phyloP scores from a whole-genome alignment of 2,113 vertebrate species.

The Malurus alboscapulatus region DNA sequence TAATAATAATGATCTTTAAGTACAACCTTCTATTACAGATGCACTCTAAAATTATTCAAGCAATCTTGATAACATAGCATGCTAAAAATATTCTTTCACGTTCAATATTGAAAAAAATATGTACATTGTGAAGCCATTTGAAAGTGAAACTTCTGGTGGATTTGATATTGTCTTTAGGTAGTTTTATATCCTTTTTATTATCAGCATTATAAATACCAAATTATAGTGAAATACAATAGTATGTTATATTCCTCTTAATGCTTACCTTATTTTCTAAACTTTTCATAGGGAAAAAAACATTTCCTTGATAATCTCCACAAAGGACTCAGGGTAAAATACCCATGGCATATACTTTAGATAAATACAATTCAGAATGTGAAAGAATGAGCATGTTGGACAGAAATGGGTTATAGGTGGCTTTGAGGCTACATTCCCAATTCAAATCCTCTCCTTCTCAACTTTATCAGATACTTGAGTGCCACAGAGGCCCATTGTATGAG shows the following conservation, averaged over 20 bases:
- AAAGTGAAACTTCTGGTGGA: slow-evolving; percentile 35
- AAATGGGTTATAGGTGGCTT: background rate
- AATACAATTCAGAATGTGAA: background rate
- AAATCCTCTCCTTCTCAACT: background rate
- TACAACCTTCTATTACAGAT: background rate
- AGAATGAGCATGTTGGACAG: background rate
- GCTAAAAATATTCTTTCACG: slow-evolving; percentile 23
- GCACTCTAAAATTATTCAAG: background rate
- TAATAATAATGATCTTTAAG: background rate
- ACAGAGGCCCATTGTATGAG: background rate
- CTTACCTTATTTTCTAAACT: background rate
- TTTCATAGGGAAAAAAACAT: background rate
- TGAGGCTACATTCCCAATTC: background rate
- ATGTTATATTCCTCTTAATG: background rate
- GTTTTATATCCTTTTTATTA: background rate
- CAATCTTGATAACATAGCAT: background rate
- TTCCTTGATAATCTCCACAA: background rate
- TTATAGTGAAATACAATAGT: background rate
- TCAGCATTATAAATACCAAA: background rate
- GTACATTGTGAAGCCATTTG: background rate
- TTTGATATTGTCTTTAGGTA: slow-evolving; percentile 27
- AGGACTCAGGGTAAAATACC: background rate
- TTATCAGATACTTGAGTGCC: background rate
- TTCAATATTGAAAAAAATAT: slow-evolving; percentile 1
- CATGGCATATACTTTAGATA: background rate